Percentiles rank a stretch among this genome's conserved stretches.
These are phyloP conservation scores for Penaeus monodon DNA, from an alignment of 2,888 invertebrate species.

Conservation along the genomic window DNA sequence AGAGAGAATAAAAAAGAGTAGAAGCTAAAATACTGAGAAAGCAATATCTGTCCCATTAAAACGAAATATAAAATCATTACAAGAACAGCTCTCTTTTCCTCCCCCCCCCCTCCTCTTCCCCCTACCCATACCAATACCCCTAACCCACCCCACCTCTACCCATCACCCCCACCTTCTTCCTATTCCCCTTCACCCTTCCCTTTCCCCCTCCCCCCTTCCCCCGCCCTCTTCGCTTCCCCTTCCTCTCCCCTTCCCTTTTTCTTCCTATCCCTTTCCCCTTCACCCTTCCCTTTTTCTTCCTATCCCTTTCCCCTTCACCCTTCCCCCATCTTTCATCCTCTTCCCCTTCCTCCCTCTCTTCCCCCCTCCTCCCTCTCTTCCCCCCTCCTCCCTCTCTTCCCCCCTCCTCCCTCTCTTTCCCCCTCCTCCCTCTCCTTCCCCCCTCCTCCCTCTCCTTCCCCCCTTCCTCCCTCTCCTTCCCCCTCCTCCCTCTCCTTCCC, in stretches of 20 bases:
- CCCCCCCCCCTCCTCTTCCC: not conserved
- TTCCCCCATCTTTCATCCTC: no score
- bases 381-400: not conserved
- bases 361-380: no score
- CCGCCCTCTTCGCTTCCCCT: not conserved
- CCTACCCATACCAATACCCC: not conserved
- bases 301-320: not conserved
- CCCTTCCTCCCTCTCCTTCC: not conserved
- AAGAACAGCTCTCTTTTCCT: no score
- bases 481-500: not conserved
- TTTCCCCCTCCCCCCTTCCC: not conserved
- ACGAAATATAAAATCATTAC: no score
- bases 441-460: not conserved
- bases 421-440: not conserved
- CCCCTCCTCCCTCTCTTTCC: not conserved
- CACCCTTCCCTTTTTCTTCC: not conserved
- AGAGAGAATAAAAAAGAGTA: no score
- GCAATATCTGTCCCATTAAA: no score
- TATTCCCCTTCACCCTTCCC: not conserved
- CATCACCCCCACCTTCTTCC: not conserved
- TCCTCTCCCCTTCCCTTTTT: not conserved
- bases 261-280: not conserved
- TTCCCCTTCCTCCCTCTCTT: no score
- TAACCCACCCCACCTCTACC: not conserved
- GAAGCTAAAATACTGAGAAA: no score